These are phyloP conservation scores for Pangasius djambal DNA, from an alignment of 2,797 vertebrate genomes.

Conservation along the genomic window DNA sequence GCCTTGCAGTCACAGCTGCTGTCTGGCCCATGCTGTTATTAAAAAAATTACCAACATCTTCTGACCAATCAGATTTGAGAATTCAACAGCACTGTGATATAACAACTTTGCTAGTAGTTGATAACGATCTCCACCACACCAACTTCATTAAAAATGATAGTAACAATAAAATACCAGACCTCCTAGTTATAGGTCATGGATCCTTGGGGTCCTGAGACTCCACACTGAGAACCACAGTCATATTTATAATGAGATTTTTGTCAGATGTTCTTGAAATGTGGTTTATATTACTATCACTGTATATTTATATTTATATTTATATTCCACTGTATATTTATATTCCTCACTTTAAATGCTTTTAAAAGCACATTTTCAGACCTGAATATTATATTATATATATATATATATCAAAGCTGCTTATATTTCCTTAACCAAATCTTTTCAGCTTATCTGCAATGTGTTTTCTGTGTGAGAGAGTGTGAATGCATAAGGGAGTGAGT, in stretches of 20 bases:
- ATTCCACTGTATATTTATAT: neutral
- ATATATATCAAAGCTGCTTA: neutral
- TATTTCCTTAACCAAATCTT: neutral
- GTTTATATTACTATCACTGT: neutral
- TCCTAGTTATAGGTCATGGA: neutral
- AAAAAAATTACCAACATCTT: neutral
- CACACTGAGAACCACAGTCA: neutral
- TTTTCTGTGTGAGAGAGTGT: neutral
- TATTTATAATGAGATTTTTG: neutral
- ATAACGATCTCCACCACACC: neutral
- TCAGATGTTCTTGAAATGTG: neutral
- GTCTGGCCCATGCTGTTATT: neutral
- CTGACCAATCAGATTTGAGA: slow-evolving; percentile 5
- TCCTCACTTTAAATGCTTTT: neutral
- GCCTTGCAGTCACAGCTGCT: neutral
- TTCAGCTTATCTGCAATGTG: neutral
- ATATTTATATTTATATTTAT: no score
- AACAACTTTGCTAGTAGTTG: neutral
- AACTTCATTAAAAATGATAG: neutral
- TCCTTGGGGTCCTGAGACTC: neutral
- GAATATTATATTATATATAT: no score
- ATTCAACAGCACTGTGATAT: neutral
- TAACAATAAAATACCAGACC: neutral
- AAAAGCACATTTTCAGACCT: neutral
- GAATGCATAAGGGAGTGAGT: neutral